phyloP scores from a whole-genome alignment of 1,140 invertebrate genomes.

The Bradysia coprophila region DNA sequence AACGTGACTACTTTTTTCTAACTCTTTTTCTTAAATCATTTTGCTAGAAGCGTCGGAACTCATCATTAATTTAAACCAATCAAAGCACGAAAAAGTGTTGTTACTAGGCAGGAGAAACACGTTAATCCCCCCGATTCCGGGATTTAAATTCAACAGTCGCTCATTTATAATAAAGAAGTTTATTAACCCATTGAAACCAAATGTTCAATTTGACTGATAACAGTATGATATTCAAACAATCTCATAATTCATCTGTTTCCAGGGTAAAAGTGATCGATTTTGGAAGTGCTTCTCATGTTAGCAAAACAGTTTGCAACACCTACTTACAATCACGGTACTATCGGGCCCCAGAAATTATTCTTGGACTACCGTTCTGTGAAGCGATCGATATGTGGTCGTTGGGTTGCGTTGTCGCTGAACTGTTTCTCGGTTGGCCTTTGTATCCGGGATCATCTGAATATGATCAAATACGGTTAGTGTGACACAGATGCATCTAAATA shows the following conservation, averaged over 20 bases:
- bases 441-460: constrained; percentile 99
- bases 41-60: too few relatives aligned
- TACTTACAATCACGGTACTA: constrained; percentile 99
- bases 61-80: too few relatives aligned
- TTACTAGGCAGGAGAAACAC: too few relatives aligned
- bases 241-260: not conserved
- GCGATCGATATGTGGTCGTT: constrained; percentile 99
- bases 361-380: constrained; percentile 96
- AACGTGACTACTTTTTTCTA: too few relatives aligned
- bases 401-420: constrained; percentile 96
- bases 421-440: constrained; percentile 98
- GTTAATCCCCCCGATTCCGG: too few relatives aligned
- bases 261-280: constrained; percentile 98
- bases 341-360: constrained; percentile 96
- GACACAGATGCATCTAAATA: not conserved
- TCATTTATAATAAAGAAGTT: too few relatives aligned
- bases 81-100: too few relatives aligned
- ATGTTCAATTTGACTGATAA: too few relatives aligned
- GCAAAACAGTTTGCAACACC: constrained; percentile 98
- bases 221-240: too few relatives aligned
- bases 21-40: too few relatives aligned
- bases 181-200: too few relatives aligned
- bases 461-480: constrained; percentile 78
- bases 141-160: too few relatives aligned
- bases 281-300: constrained; percentile 96